Evolutionary conservation across 2,113 vertebrate species (phyloP), one percentile per base, ranked within the genome.

Genomic region (Polypterus bichir): DNA sequence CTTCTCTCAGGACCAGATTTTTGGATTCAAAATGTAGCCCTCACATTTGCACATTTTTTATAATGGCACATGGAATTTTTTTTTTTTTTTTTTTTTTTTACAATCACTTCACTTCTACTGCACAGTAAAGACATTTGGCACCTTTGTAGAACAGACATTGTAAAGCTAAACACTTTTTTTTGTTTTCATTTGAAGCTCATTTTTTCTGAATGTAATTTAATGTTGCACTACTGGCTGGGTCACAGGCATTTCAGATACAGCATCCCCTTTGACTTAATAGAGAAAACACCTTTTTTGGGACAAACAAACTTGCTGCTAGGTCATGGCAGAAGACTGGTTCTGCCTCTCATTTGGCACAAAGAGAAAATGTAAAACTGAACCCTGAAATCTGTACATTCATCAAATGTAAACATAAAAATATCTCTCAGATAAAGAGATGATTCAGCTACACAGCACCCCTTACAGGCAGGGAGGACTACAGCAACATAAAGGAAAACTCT

Each of bases 21-120:
- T 57, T 57, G 27, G 56, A 44, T 57, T 57, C 27, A 10, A 10
- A 44, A 7, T 45, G 44, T 57, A 57, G 56, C 56, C 56, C 56
- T 57, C 56, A 57, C 56, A 57, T 57, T 44, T 45, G 44, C n/a
- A 45, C 8, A 45, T 11, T 57, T 7, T 27, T 27, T 57, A 5
- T 44, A 57, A 57, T 45, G 44, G 56, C 56, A 57, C 56, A 57
- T 57, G 56, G 44, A 57, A 7, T 44, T 7, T 45, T 3, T 7
- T 45, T 45, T 10, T 52, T n/a, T n/a, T n/a, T n/a, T n/a, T n/a
- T n/a, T n/a, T 27, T 27, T 27, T 27, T 27, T 27, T 27, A 27
- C 7, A 52, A 10, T 52, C 51, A 52, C 51, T 52, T 7, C 3
- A 44, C 44, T 27, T 45, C 44, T 45, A 57, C 56, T 57, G 56